Evolutionary conservation across 2,113 vertebrate genomes (phyloP).

Genomic region (Poeciliopsis occidentalis): DNA sequence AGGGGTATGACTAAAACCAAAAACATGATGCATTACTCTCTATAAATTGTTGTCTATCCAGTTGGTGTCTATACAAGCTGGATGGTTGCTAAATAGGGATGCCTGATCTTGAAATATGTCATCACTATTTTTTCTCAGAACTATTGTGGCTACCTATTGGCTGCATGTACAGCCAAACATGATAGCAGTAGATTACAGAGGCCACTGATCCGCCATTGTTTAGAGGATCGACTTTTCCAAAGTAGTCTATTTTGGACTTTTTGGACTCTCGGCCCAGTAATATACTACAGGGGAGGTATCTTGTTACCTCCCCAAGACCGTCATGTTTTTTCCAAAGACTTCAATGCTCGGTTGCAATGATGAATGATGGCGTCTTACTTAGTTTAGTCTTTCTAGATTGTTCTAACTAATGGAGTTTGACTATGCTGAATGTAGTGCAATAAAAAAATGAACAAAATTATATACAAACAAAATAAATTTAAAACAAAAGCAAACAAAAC

Average conservation of each 20-base stretch:
- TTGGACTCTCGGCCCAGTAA: conserved; percentile 23
- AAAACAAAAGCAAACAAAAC: no score
- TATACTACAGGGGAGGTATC: conserved; percentile 2
- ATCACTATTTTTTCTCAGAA: conserved; percentile 49
- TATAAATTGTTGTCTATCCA: background rate
- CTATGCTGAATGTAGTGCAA: no score
- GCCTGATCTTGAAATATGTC: conserved; percentile 68
- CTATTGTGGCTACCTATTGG: conserved; percentile 37
- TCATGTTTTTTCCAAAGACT: background rate
- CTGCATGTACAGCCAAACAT: conserved; percentile 35
- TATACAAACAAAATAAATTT: no score
- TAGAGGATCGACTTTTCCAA: conserved; percentile 46
- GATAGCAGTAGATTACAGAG: conserved; percentile 43
- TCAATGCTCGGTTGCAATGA: background rate
- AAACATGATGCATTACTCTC: conserved; percentile 8
- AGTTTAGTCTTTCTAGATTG: conserved; percentile 34
- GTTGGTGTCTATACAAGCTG: conserved; percentile 12
- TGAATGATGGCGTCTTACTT: conserved; percentile 27
- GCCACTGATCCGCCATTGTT: conserved; percentile 62
- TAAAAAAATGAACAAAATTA: no score
- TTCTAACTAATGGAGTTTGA: conserved; percentile 4
- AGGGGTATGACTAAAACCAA: background rate
- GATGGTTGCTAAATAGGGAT: conserved; percentile 58
- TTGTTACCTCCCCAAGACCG: no score
- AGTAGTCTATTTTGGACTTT: conserved; percentile 67